phyloP scores from a whole-genome alignment of 2,113 vertebrate genomes.

The Felis chaus region DNA sequence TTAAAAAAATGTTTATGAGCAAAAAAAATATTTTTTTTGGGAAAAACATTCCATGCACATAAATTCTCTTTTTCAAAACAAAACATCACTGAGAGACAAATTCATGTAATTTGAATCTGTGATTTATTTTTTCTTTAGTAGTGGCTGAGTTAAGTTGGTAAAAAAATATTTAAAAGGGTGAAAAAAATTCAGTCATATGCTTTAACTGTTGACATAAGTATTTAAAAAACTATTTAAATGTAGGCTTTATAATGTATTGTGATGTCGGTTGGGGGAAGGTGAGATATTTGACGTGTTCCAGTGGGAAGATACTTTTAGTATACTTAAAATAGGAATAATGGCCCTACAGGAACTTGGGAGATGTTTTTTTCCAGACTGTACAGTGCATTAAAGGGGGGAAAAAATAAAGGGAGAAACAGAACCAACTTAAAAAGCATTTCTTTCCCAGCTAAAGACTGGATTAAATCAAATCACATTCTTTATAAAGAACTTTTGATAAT shows the following conservation, averaged over 20 bases:
- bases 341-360: neutral
- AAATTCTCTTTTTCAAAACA: neutral
- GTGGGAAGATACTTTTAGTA: neutral
- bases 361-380: neutral
- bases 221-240: conserved; percentile 27
- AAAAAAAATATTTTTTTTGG: neutral
- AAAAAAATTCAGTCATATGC: neutral
- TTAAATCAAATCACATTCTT: conserved; percentile 43
- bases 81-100: neutral
- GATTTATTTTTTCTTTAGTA: conserved; percentile 12
- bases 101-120: neutral
- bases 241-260: neutral
- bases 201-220: neutral
- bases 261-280: neutral
- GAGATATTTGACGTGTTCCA: neutral
- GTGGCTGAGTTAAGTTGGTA: neutral
- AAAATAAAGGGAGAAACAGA: neutral
- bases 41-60: neutral
- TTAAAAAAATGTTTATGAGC: neutral
- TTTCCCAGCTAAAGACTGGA: conserved; percentile 11
- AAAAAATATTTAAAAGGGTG: neutral
- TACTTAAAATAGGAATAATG: neutral
- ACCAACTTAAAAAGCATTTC: neutral
- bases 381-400: neutral
- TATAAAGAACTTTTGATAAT: neutral